These are phyloP conservation scores for Lampris incognitus DNA, from an alignment of 2,113 vertebrate genomes.

Conservation along the genomic window DNA sequence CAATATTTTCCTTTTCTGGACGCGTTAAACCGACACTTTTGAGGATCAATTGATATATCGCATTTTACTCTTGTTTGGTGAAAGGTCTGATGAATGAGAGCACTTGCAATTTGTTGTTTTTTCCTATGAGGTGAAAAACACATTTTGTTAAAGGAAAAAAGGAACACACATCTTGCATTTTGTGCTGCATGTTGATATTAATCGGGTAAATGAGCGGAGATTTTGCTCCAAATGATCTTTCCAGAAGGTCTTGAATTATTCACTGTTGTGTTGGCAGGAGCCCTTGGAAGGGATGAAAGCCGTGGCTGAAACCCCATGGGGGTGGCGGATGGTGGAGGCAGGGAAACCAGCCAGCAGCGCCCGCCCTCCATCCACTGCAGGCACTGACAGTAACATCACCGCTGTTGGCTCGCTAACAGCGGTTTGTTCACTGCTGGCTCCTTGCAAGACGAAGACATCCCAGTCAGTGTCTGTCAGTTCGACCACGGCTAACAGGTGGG, in stretches of 20 bases:
- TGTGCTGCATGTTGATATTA: conserved; percentile 39
- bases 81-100: too few species aligned
- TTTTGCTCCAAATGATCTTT: conserved; percentile 51
- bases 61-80: too few species aligned
- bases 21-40: background rate
- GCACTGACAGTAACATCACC: conserved; percentile 38
- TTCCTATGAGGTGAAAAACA: too few species aligned
- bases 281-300: conserved; percentile 72
- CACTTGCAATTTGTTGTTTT: too few species aligned
- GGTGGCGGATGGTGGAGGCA: conserved; percentile 54
- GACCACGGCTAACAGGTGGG: conserved; percentile 55
- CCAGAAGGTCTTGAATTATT: conserved; percentile 81
- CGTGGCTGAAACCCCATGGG: conserved; percentile 55
- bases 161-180: background rate
- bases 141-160: conserved; percentile 12
- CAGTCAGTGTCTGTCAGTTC: conserved; percentile 70
- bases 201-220: conserved; percentile 38
- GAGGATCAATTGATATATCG: background rate
- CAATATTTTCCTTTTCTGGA: too few species aligned
- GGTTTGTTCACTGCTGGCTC: conserved; percentile 72
- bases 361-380: conserved; percentile 39
- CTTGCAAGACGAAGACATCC: conserved; percentile 69
- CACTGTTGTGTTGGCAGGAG: conserved; percentile 69
- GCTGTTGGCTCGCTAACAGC: conserved; percentile 59
- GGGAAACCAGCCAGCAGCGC: conserved; percentile 51